Evolutionary conservation across 2,888 invertebrate genomes (phyloP), one percentile per base, ranked within the genome.

Genomic region (Pseudoips prasinana): DNA sequence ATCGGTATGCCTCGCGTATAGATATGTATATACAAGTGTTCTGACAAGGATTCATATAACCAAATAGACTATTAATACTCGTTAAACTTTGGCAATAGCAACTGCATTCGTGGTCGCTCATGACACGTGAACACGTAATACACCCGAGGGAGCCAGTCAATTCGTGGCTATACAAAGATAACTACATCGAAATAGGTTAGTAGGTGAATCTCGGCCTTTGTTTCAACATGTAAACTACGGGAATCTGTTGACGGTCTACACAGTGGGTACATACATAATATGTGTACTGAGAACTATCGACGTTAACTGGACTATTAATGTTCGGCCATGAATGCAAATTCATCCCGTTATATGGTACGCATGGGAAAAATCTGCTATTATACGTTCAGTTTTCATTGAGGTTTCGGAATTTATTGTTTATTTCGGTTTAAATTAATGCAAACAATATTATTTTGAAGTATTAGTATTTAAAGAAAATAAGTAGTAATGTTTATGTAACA

Each of bases 161-260:
- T 58, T 67, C 56, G 58, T 45, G 39, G 45, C 39, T 41, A 52
- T 45, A 53, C 48, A 51, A 22, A 46, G 37, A 50, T 53, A 50
- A 28, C 29, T 41, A 41, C 27, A 43, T 11, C 34, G 29, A 68
- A 58, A 58, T 72, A 54, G 73, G 70, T 73, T 58, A 73, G 58
- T 71, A 54, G 70, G 73, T 70, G 67, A 71, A 62, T 57, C 59
- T 52, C 50, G 31, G 39, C 58, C 56, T 64, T 64, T 67, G 64
- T 62, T 64, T 60, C 39, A 37, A 46, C 57, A 54, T 58, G 60
- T 58, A 57, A 59, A 56, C 56, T 46, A 46, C 48, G 46, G 46
- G 47, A 34, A 48, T 38, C 40, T 49, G 51, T 42, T 56, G 49
- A 52, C 47, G 49, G 35, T 54, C 58, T 56, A 14, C 57, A 48